phyloP scores from a whole-genome alignment of 2,888 invertebrate genomes.

The Hirtodrosophila cameraria region DNA sequence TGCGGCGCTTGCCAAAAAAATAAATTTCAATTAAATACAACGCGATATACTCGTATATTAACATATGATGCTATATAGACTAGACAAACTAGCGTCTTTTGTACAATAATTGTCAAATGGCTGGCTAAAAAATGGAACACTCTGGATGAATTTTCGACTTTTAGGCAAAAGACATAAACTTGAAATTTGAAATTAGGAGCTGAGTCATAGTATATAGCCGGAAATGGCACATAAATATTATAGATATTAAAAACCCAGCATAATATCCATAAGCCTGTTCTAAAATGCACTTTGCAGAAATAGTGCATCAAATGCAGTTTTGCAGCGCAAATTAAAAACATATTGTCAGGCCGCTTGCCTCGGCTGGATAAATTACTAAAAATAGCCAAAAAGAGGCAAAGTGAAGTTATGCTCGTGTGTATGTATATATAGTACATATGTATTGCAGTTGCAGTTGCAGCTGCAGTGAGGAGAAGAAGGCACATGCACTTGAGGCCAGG shows the following conservation, averaged over 20 bases:
- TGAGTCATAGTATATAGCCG: slow-evolving; percentile 6
- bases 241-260: neutral
- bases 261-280: neutral
- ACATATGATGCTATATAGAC: slow-evolving; percentile 1
- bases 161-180: too few species aligned
- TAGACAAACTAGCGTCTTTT: neutral
- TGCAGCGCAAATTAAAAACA: slow-evolving; percentile 83
- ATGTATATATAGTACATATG: slow-evolving; percentile 1
- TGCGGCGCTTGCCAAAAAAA: slow-evolving; percentile 76
- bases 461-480: slow-evolving; percentile 11
- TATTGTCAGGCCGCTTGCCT: slow-evolving; percentile 78
- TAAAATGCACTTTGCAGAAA: slow-evolving; percentile 35
- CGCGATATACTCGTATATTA: neutral
- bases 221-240: slow-evolving; percentile 10
- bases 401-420: slow-evolving; percentile 23
- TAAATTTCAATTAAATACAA: slow-evolving; percentile 53
- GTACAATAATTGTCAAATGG: slow-evolving; percentile 27
- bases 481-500: slow-evolving; percentile 56
- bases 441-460: slow-evolving; percentile 12
- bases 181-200: too few species aligned
- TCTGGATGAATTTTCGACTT: too few species aligned
- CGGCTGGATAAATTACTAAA: slow-evolving; percentile 61
- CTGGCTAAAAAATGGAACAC: neutral
- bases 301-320: slow-evolving; percentile 62
- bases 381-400: slow-evolving; percentile 54